Percentiles rank a stretch among this genome's conserved stretches.
Conservation (phyloP, 2,888 invertebrate species). For the Volucella inanis region DNA sequence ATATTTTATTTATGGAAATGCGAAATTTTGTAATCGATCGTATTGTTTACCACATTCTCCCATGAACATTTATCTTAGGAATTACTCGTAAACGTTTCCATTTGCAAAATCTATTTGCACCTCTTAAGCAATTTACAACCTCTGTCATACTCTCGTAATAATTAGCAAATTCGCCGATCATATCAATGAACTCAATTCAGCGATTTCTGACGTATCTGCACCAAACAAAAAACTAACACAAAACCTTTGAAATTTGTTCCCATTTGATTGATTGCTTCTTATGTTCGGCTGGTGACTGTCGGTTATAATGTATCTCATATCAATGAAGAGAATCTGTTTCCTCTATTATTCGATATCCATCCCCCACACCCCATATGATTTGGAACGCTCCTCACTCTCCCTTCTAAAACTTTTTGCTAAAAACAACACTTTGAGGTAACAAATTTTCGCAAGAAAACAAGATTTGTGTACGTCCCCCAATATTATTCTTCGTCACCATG, state of each 20-base stretch:
- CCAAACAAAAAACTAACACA: constrained; percentile 1
- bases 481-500: constrained; percentile 63
- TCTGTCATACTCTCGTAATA: constrained; percentile 8
- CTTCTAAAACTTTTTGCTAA: constrained; percentile 17
- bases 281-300: not conserved
- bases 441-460: constrained; percentile 61
- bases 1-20: constrained; percentile 30
- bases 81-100: constrained; percentile 28
- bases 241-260: not conserved
- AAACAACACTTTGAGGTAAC: constrained; percentile 9
- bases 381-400: not conserved
- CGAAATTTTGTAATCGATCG: constrained; percentile 42
- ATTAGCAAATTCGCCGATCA: constrained; percentile 20
- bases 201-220: constrained; percentile 7
- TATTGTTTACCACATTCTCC: constrained; percentile 14
- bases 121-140: constrained; percentile 29
- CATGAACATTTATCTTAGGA: constrained; percentile 15
- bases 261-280: constrained; percentile 53
- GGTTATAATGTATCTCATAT: constrained; percentile 7
- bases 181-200: constrained; percentile 42
- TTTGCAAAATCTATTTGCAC: constrained; percentile 45
- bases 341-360: constrained; percentile 22
- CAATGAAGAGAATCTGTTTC: constrained; percentile 38
- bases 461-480: constrained; percentile 57
- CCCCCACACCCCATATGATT: constrained; percentile 29